Evolutionary conservation across 1,140 invertebrate genomes (phyloP).

Genomic region (Diuraphis noxia): DNA sequence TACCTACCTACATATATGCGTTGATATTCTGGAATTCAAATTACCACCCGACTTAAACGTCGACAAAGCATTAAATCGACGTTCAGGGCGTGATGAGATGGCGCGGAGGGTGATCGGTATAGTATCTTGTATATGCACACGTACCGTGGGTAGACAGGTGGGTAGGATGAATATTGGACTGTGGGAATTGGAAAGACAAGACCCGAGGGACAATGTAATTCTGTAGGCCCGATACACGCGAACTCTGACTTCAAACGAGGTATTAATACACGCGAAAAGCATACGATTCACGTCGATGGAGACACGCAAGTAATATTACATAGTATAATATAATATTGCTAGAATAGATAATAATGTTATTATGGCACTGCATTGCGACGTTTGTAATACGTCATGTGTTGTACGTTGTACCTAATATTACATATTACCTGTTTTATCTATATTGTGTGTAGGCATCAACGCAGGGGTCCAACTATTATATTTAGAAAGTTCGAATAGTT

Average conservation of each 20-base stretch:
- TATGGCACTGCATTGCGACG: not conserved
- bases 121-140: not conserved
- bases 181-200: not conserved
- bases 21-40: not conserved
- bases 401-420: too few species aligned
- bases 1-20: not conserved
- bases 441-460: too few species aligned
- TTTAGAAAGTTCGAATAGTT: too few species aligned
- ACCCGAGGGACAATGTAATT: not conserved
- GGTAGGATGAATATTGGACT: not conserved
- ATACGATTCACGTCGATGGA: not conserved
- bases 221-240: not conserved
- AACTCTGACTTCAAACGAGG: not conserved
- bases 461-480: too few species aligned
- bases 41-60: not conserved
- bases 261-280: not conserved
- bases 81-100: not conserved
- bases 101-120: fast-evolving
- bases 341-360: not conserved
- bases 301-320: not conserved
- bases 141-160: not conserved
- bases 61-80: not conserved
- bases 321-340: not conserved
- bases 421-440: too few species aligned
- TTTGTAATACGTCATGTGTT: too few species aligned